Evolutionary conservation across 2,888 invertebrate species (phyloP).

Genomic region (Odontocerum albicorne): DNA sequence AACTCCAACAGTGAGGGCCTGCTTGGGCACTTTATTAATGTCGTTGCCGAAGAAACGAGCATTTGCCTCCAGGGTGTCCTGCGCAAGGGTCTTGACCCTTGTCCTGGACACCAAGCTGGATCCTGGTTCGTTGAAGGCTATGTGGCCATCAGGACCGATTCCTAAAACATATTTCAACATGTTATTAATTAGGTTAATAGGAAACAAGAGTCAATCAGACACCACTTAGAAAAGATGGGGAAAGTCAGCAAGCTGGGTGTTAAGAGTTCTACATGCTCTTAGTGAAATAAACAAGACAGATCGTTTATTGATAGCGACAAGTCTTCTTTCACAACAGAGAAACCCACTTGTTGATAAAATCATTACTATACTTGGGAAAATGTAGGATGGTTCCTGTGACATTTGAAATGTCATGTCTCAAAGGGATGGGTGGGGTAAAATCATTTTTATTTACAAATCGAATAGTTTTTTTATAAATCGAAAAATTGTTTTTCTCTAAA

Average conservation of each 20-base stretch:
- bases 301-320: too few species aligned
- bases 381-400: too few species aligned
- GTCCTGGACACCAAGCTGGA: constrained; percentile 95
- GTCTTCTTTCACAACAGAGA: too few species aligned
- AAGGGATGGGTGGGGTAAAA: too few species aligned
- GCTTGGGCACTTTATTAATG: constrained; percentile 89
- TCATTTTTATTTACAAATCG: too few species aligned
- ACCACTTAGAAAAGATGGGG: neutral
- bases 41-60: constrained; percentile 97
- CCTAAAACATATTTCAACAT: constrained; percentile 53
- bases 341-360: too few species aligned
- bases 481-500: too few species aligned
- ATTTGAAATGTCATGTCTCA: too few species aligned
- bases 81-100: constrained; percentile 92
- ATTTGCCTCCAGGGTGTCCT: constrained; percentile 96
- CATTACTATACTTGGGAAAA: too few species aligned
- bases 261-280: neutral
- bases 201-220: neutral
- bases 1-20: constrained; percentile 97
- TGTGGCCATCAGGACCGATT: constrained; percentile 99
- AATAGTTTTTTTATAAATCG: too few species aligned
- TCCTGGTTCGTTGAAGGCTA: constrained; percentile 99
- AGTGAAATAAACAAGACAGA: too few species aligned
- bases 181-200: neutral
- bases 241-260: too few species aligned